Percentiles rank a stretch among this genome's conserved stretches.
These are phyloP conservation scores for Aurelia sp. DNA, from an alignment of 30 jellyfish, hydroid and myxozoan species.

Conservation along the genomic window DNA sequence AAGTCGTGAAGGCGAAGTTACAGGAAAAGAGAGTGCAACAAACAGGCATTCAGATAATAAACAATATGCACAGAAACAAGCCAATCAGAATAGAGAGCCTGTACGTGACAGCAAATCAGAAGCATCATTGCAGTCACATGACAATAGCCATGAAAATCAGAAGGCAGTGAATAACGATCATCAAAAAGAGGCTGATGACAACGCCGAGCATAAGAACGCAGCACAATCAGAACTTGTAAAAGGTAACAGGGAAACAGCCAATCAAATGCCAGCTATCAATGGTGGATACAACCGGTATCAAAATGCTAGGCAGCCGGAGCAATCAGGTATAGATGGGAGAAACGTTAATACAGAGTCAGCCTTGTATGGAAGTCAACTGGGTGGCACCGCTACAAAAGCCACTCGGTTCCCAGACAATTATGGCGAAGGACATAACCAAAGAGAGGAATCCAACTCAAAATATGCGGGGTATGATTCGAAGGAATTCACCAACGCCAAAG, in stretches of 20 bases:
- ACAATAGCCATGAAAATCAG: not conserved
- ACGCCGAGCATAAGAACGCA: not conserved
- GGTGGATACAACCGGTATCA: no score
- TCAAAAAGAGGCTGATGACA: not conserved
- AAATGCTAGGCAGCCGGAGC: not conserved
- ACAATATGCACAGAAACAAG: not conserved
- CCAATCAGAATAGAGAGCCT: slow-evolving; percentile 15
- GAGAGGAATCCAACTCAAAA: no score
- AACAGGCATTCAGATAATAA: slow-evolving; percentile 8
- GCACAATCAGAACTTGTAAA: not conserved
- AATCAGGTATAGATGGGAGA: not conserved
- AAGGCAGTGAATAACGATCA: not conserved
- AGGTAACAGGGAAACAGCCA: not conserved
- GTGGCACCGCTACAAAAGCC: not conserved
- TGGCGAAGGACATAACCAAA: no score
- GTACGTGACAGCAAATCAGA: slow-evolving; percentile 16
- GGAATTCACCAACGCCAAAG: no score
- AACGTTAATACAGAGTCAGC: not conserved
- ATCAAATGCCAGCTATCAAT: no score
- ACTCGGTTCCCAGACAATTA: not conserved
- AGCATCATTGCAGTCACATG: slow-evolving; percentile 2
- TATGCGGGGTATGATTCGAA: no score
- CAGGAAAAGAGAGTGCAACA: slow-evolving; percentile 6
- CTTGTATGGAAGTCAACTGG: not conserved
- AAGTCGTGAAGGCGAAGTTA: slow-evolving; percentile 4